Conservation (phyloP, 2,888 invertebrate genomes). For the Celastrina argiolus region DNA sequence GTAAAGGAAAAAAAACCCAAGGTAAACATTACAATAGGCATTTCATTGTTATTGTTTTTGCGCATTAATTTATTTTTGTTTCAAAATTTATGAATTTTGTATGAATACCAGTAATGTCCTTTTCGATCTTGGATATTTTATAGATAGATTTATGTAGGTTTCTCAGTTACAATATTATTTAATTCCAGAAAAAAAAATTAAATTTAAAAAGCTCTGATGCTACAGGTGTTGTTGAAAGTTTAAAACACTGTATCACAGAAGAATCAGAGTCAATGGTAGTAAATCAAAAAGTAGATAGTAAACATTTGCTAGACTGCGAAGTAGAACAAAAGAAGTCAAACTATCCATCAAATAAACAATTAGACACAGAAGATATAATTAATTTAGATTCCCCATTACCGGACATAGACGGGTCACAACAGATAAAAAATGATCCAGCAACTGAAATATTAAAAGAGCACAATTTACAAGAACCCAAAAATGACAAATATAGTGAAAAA, state of each 20-base stretch:
- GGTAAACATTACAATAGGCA: slow-evolving; percentile 42
- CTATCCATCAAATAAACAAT: neutral
- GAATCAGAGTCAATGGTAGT: slow-evolving; percentile 25
- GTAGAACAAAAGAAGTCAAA: neutral
- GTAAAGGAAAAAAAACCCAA: slow-evolving; percentile 60
- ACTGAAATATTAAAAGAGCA: neutral
- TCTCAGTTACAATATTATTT: too few relatives aligned
- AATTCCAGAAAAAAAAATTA: slow-evolving; percentile 57
- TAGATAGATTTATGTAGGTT: too few relatives aligned
- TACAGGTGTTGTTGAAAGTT: slow-evolving; percentile 21
- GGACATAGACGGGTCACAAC: neutral
- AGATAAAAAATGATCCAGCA: neutral
- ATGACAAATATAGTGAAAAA: neutral
- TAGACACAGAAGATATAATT: neutral
- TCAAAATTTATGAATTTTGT: neutral
- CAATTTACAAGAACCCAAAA: neutral
- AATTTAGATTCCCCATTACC: neutral
- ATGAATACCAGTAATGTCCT: too few relatives aligned
- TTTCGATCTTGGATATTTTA: too few relatives aligned
- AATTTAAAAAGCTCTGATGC: slow-evolving; percentile 40
- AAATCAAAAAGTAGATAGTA: slow-evolving; percentile 2
- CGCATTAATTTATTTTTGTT: neutral
- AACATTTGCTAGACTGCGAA: neutral
- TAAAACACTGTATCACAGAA: slow-evolving; percentile 13
- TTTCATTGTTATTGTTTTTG: slow-evolving; percentile 28